These are phyloP conservation scores for Ctenomys sociabilis DNA, from an alignment of 2,113 vertebrate genomes.

Conservation along the genomic window DNA sequence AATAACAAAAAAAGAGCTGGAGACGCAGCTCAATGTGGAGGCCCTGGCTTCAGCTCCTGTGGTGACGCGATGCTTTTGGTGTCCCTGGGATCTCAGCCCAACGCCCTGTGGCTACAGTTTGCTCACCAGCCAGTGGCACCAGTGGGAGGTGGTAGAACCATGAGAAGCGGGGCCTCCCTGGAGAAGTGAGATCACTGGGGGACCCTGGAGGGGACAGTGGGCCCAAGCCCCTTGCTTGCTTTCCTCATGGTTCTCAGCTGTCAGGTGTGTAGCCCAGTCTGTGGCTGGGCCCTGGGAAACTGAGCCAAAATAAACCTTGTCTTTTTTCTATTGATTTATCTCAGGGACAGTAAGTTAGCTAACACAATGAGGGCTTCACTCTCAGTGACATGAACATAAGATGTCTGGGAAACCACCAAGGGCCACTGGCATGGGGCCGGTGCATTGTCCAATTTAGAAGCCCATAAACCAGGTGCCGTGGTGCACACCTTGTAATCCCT, in stretches of 20 bases:
- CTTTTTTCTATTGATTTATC: background rate
- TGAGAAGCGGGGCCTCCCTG: background rate
- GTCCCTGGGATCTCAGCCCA: background rate
- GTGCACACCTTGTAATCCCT: background rate
- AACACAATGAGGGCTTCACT: background rate
- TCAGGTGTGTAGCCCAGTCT: background rate
- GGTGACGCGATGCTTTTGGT: accelerated
- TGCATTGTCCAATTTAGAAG: no score
- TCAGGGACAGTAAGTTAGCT: background rate
- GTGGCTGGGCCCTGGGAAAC: background rate
- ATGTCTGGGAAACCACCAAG: background rate
- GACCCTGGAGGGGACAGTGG: background rate
- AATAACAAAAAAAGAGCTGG: background rate
- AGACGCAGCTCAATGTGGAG: background rate
- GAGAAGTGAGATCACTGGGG: background rate
- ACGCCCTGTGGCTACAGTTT: no score
- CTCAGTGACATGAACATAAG: background rate
- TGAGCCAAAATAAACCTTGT: background rate
- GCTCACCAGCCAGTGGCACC: no score
- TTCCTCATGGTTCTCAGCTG: no score
- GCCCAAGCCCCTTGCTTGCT: background rate
- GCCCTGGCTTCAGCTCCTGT: background rate
- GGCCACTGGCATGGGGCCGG: background rate
- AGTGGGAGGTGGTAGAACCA: no score
- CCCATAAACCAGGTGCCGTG: no score